A percentile compares a stretch with the other conserved stretches of the same genome.
These are phyloP conservation scores for Branchinecta lynchi DNA, from an alignment of 1,140 invertebrate species.

Conservation along the genomic window DNA sequence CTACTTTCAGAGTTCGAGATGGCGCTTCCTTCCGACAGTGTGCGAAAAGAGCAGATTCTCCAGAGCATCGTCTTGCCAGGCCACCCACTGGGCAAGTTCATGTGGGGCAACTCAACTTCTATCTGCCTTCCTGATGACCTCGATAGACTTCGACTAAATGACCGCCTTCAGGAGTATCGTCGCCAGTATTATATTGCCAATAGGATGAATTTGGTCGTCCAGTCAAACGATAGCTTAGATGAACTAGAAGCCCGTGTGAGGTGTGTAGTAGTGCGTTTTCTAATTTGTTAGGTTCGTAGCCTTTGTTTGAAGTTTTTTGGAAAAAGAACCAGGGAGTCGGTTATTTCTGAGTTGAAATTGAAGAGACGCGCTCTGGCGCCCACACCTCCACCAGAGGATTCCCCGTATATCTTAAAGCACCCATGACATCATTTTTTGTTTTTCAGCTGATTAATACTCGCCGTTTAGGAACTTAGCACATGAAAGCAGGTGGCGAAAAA, in stretches of 20 bases:
- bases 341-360: too few relatives aligned
- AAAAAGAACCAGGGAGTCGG: too few relatives aligned
- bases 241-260: conserved; percentile 50
- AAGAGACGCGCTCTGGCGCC: too few relatives aligned
- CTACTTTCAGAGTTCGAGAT: conserved; percentile 51
- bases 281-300: too few relatives aligned
- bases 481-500: too few relatives aligned
- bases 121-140: conserved; percentile 46
- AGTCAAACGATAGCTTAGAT: conserved; percentile 60
- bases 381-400: too few relatives aligned
- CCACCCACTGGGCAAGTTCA: conserved; percentile 60
- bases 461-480: too few relatives aligned
- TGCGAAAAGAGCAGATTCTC: conserved; percentile 55
- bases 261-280: too few relatives aligned
- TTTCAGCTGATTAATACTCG: too few relatives aligned
- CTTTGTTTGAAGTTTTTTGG: too few relatives aligned
- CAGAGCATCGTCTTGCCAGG: conserved; percentile 43
- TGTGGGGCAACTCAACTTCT: conserved; percentile 67
- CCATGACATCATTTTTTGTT: too few relatives aligned
- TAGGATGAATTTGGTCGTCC: conserved; percentile 68
- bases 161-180: conserved; percentile 55
- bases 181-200: conserved; percentile 70
- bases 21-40: conserved; percentile 45
- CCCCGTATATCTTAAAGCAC: too few relatives aligned
- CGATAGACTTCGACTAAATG: conserved; percentile 38